phyloP scores from a whole-genome alignment of 1,140 invertebrate species.

The Bombus affinis region DNA sequence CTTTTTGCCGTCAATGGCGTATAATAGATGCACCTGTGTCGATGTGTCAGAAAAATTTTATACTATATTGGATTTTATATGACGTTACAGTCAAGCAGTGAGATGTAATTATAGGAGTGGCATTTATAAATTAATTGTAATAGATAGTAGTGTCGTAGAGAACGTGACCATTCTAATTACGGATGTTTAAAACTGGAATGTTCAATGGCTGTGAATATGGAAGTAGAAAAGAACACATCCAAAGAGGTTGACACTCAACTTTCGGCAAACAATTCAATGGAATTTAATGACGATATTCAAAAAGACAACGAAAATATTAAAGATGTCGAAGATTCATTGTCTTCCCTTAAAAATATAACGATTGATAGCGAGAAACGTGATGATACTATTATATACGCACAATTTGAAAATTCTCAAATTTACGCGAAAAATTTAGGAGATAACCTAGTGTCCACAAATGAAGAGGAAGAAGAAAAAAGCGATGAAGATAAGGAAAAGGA shows the following conservation, averaged over 20 bases:
- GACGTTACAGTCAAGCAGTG: constrained; percentile 42
- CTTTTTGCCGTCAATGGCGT: constrained; percentile 52
- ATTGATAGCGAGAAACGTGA: constrained; percentile 8
- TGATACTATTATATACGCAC: constrained; percentile 26
- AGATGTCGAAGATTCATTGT: constrained; percentile 9
- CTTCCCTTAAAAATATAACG: constrained; percentile 13
- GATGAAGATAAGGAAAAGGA: constrained; percentile 11
- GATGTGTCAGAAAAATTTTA: constrained; percentile 56
- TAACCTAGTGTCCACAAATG: constrained; percentile 4
- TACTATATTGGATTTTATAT: constrained; percentile 53
- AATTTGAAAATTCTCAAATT: constrained; percentile 37
- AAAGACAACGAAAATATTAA: constrained; percentile 31
- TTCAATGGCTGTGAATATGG: constrained; percentile 64
- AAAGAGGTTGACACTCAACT: constrained; percentile 50
- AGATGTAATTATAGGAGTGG: constrained; percentile 55
- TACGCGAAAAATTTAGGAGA: background rate
- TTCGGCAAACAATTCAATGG: constrained; percentile 36
- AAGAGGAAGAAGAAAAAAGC: constrained; percentile 5
- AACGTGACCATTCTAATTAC: constrained; percentile 43
- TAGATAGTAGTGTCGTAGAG: constrained; percentile 47
- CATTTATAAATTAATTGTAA: constrained; percentile 38
- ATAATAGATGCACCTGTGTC: constrained; percentile 50
- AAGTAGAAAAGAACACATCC: constrained; percentile 57
- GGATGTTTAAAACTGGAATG: constrained; percentile 67
- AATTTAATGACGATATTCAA: constrained; percentile 27